Evolutionary conservation across 2,797 vertebrate species (phyloP).

Genomic region (Perodicticus potto): DNA sequence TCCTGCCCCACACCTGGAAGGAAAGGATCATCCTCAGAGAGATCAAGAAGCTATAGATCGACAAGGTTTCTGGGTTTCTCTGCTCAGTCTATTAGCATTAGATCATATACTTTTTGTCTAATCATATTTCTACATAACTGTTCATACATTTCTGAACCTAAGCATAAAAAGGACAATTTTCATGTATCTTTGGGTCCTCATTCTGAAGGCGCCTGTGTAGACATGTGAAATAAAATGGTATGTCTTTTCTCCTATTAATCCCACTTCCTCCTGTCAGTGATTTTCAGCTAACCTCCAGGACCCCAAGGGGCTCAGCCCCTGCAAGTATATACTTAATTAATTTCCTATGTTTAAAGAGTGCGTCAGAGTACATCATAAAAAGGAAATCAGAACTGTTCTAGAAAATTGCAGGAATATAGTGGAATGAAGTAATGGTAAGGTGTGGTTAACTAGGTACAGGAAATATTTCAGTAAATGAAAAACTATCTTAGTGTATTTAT

Average conservation of each 20-base stretch:
- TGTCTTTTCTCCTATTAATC: background rate
- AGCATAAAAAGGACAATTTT: background rate
- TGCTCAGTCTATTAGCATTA: background rate
- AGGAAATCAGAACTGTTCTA: background rate
- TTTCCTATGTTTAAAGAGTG: constrained; percentile 28
- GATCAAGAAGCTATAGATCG: background rate
- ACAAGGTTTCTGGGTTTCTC: background rate
- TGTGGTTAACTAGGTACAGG: background rate
- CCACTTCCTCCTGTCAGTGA: background rate
- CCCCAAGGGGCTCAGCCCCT: background rate
- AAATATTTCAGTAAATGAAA: constrained; percentile 13
- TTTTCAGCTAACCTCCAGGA: background rate
- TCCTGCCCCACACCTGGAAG: background rate
- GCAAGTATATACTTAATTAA: constrained; percentile 11
- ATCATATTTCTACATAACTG: background rate
- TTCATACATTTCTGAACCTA: background rate
- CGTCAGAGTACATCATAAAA: background rate
- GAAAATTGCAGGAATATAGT: background rate
- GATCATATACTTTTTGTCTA: background rate
- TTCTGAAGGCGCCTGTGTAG: background rate
- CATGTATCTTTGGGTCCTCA: background rate
- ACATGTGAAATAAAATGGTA: background rate
- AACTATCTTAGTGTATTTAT: background rate
- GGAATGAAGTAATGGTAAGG: background rate
- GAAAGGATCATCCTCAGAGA: background rate